Percentiles rank a stretch among this genome's conserved stretches.
These are phyloP conservation scores for Leptoteleia sp. DNA, from an alignment of 1,140 invertebrate genomes.

Conservation along the genomic window DNA sequence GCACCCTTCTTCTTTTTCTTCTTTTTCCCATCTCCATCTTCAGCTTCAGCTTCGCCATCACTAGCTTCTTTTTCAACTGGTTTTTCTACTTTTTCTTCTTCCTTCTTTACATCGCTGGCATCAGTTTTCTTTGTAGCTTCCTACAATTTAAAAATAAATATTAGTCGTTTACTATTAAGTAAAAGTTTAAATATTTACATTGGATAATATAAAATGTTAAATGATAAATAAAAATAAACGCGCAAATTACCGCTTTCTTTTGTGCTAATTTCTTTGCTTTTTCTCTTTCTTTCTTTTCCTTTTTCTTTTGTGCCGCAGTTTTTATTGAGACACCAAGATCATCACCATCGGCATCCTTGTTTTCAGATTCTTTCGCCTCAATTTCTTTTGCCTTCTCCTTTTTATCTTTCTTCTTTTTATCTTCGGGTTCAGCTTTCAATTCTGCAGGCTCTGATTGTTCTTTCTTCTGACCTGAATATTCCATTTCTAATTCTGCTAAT, in stretches of 20 bases:
- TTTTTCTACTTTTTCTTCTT: constrained; percentile 79
- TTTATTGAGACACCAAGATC: constrained; percentile 85
- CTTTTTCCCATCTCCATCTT: constrained; percentile 83
- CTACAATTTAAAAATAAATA: constrained; percentile 27
- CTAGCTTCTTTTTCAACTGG: constrained; percentile 72
- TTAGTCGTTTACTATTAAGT: no score
- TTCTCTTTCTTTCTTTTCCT: constrained; percentile 92
- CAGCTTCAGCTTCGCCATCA: constrained; percentile 83
- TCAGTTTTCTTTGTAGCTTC: constrained; percentile 69
- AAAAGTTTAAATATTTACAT: no score
- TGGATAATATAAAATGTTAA: no score
- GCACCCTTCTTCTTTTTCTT: constrained; percentile 83
- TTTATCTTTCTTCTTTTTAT: constrained; percentile 78
- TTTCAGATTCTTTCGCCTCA: constrained; percentile 77
- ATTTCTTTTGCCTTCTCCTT: constrained; percentile 74
- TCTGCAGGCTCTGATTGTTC: constrained; percentile 64
- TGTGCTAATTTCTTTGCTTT: constrained; percentile 87
- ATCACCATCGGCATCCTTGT: constrained; percentile 76
- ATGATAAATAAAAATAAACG: constrained; percentile 8
- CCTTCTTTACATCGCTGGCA: constrained; percentile 75
- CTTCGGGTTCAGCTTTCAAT: constrained; percentile 72
- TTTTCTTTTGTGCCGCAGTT: constrained; percentile 92
- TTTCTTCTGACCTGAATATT: constrained; percentile 85
- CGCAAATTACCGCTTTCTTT: constrained; percentile 81
- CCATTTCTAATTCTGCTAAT: constrained; percentile 89